phyloP scores from a whole-genome alignment of 2,113 vertebrate species.

The Syngnathus floridae region DNA sequence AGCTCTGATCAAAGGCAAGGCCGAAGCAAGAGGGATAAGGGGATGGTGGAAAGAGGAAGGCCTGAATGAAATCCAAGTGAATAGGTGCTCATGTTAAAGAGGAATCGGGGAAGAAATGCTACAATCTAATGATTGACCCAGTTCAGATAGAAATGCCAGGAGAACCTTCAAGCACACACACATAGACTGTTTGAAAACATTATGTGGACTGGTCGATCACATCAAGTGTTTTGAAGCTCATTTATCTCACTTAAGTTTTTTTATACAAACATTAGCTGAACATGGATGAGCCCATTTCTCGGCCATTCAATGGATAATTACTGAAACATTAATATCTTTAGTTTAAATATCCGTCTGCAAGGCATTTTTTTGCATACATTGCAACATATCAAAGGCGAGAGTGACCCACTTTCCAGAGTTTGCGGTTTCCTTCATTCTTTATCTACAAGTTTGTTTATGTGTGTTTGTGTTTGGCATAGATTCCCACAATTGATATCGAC shows the following conservation, averaged over 20 bases:
- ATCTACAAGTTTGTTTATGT: conserved; percentile 49
- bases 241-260: not conserved
- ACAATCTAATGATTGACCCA: not conserved
- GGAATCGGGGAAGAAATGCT: conserved; percentile 4
- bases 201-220: not conserved
- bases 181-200: not conserved
- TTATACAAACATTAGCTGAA: not conserved
- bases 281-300: too few relatives aligned
- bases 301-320: not conserved
- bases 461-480: conserved; percentile 19
- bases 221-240: conserved; percentile 15
- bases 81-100: conserved; percentile 3
- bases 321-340: not conserved
- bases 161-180: not conserved
- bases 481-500: conserved; percentile 26
- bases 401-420: conserved; percentile 59
- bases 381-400: conserved; percentile 38
- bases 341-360: conserved; percentile 19
- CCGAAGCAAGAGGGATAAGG: conserved; percentile 26
- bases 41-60: conserved; percentile 13
- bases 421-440: conserved; percentile 32
- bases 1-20: conserved; percentile 55
- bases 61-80: conserved; percentile 29
- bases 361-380: conserved; percentile 35
- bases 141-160: not conserved